Percentiles rank a stretch among this genome's conserved stretches.
These are phyloP conservation scores for Neocloeon triangulifer DNA, from an alignment of 1,140 invertebrate genomes.

Conservation along the genomic window DNA sequence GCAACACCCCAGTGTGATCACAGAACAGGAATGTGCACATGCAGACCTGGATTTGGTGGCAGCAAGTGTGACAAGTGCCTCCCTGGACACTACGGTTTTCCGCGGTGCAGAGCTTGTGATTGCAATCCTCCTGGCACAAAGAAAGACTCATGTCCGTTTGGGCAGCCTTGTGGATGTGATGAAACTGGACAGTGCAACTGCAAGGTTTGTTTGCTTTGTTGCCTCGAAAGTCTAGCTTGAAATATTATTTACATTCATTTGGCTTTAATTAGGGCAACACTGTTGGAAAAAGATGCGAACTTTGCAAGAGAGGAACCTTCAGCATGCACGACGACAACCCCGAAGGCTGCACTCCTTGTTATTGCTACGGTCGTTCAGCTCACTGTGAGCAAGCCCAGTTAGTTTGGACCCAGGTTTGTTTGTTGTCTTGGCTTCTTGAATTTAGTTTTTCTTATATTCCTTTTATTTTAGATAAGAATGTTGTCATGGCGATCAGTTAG, in stretches of 20 bases:
- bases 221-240: too few species aligned
- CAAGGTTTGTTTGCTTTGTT: neutral
- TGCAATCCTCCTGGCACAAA: conserved; percentile 47
- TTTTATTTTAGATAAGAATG: conserved; percentile 25
- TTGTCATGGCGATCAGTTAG: conserved; percentile 27
- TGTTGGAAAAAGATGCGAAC: conserved; percentile 56
- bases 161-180: neutral
- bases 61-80: conserved; percentile 58
- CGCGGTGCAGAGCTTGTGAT: conserved; percentile 59
- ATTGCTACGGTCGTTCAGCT: conserved; percentile 64
- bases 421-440: conserved; percentile 1
- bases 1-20: conserved; percentile 45
- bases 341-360: conserved; percentile 67
- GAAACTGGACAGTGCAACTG: neutral
- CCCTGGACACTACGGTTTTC: conserved; percentile 72
- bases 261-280: conserved; percentile 46
- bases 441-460: conserved; percentile 4
- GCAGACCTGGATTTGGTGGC: conserved; percentile 57
- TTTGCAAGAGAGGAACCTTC: conserved; percentile 65
- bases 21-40: conserved; percentile 54
- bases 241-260: conserved; percentile 4
- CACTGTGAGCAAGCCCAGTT: conserved; percentile 53
- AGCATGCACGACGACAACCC: conserved; percentile 45
- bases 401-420: conserved; percentile 40
- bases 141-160: conserved; percentile 2